Percentiles rank a stretch among this genome's conserved stretches.
phyloP scores from a whole-genome alignment of 2,113 vertebrate species.

The Chlamydotis undulata region DNA sequence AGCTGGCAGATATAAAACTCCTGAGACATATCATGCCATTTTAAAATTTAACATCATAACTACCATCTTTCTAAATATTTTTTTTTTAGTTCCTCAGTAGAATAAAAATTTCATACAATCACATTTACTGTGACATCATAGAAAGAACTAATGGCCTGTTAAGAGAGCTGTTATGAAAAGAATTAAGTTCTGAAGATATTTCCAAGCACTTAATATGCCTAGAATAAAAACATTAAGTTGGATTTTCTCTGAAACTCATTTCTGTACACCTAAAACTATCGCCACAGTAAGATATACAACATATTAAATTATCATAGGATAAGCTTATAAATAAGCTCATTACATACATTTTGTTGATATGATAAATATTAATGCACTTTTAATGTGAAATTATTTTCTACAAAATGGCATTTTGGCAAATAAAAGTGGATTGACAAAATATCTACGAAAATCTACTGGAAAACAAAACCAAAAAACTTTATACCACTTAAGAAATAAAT shows the following conservation, averaged over 20 bases:
- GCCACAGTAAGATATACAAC: background rate
- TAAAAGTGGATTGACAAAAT: background rate
- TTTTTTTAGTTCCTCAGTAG: background rate
- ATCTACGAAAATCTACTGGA: background rate
- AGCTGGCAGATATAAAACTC: background rate
- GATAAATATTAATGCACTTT: background rate
- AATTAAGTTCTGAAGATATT: background rate
- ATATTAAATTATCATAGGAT: background rate
- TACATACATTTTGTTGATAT: background rate
- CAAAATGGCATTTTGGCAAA: background rate
- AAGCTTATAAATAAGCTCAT: background rate
- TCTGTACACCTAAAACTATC: background rate
- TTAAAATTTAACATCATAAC: background rate
- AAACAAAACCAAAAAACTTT: background rate
- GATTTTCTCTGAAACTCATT: background rate
- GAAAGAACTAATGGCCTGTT: background rate
- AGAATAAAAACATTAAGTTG: background rate
- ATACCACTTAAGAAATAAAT: background rate
- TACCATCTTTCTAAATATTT: background rate
- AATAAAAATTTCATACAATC: background rate
- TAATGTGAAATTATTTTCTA: background rate
- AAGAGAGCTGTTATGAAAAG: background rate
- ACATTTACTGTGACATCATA: background rate
- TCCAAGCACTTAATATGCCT: background rate
- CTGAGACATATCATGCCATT: background rate